Base-by-base conservation (phyloP, 2,888 invertebrate genomes). In the Aphodius sticticus region DNA sequence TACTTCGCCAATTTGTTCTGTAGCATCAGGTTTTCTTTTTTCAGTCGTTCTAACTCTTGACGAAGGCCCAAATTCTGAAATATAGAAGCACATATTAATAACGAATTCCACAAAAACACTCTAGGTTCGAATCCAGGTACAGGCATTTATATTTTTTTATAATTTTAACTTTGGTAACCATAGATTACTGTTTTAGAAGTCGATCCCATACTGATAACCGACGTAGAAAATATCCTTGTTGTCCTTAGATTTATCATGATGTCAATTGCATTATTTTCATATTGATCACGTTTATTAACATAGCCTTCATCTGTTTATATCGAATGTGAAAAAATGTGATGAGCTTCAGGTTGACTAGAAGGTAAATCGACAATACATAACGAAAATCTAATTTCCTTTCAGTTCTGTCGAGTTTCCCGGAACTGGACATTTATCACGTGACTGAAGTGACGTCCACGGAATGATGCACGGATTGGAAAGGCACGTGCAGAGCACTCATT, bases 1-100 rank as follows among this genome's bases (percentile, higher is more conserved):
- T 94, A 96, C 92, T 96, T 96, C 88, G 96, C 94, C 90, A 96
- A 92, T 92, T 96, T 96, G 90, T 96, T 96, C 89, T 96, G 95
- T 89, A 96, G 92, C 90, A 96, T 93, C 92, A 95, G 93, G 89
- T 96, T 96, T 90, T 96, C 96, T 91, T 96, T 96, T 92, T 96
- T 96, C 90, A 96, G 92, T 90, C 96, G 93, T 91, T 97, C 96
- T 89, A 96, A 92, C 90, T 97, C 96, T 91, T 96, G 96, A 88
- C 96, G 95, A 88, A 97, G 92, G 87, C 95, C 95, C 92, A 96
- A 93, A 88, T 96, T 97, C 96, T 96, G 91, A 77, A 91, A 91
- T 81, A 14, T 77, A 76, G 76, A 75, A 69, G 26, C 38, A 77
- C 69, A 16, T 36, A 26, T 77, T 70, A 69, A 69, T 53, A 53